A percentile compares a stretch with the other conserved stretches of the same genome.
These are phyloP conservation scores for Spilosoma lubricipeda DNA, from an alignment of 2,888 invertebrate genomes.

Conservation along the genomic window DNA sequence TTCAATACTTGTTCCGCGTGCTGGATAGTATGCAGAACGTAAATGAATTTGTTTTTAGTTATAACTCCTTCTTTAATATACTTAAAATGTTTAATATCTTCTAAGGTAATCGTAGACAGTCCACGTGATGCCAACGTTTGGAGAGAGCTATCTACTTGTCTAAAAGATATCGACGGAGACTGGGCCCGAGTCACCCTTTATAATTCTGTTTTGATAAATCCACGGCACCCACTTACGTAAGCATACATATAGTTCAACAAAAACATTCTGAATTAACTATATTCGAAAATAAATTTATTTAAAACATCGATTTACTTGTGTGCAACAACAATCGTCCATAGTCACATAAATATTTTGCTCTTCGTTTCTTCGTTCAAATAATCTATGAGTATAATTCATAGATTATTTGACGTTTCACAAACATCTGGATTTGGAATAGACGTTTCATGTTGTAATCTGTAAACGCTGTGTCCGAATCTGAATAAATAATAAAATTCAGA, in stretches of 20 bases:
- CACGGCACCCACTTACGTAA: constrained; percentile 75
- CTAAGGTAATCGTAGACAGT: constrained; percentile 60
- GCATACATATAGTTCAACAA: constrained; percentile 19
- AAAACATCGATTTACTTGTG: not conserved
- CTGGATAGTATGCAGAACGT: not conserved
- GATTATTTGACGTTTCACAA: not conserved
- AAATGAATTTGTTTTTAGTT: not conserved
- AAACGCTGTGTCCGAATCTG: not conserved
- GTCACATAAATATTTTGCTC: not conserved
- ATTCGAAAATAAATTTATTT: not conserved
- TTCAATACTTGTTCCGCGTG: not conserved
- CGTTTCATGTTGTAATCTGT: not conserved
- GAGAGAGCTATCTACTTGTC: constrained; percentile 76
- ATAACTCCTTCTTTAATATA: not conserved
- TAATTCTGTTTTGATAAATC: constrained; percentile 66
- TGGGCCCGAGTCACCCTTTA: constrained; percentile 74
- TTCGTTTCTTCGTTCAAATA: too few species aligned
- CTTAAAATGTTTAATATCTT: not conserved
- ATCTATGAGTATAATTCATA: too few species aligned
- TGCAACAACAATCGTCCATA: not conserved
- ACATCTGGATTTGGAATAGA: not conserved
- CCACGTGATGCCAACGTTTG: constrained; percentile 65
- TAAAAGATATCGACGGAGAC: constrained; percentile 69
- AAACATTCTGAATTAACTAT: not conserved
- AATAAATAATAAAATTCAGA: not conserved